A percentile compares a stretch with the other conserved stretches of the same genome.
These are phyloP conservation scores for Onchidella celtica DNA, from an alignment of 2,888 invertebrate genomes.

Conservation along the genomic window DNA sequence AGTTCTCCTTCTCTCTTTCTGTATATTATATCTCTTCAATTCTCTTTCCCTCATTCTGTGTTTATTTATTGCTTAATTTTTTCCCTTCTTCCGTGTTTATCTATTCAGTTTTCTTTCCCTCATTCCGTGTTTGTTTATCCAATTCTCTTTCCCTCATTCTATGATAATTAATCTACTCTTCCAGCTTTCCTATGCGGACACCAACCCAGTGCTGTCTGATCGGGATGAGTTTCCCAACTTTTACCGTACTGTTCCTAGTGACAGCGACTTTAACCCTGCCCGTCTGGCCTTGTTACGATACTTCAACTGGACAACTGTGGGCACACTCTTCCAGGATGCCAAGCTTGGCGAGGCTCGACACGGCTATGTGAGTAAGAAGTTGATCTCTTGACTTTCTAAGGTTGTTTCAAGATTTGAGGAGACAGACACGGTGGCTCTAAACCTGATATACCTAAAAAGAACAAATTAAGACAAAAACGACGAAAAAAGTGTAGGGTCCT, in stretches of 20 bases:
- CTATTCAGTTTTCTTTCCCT: neutral
- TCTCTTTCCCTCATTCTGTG: neutral
- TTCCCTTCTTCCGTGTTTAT: neutral
- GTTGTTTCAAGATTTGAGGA: no score
- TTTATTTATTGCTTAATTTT: neutral
- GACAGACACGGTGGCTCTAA: no score
- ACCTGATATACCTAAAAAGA: no score
- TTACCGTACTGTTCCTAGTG: constrained; percentile 97
- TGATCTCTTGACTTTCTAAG: no score
- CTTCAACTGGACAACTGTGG: constrained; percentile 98
- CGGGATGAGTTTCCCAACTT: constrained; percentile 90
- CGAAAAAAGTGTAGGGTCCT: no score
- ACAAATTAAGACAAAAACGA: no score
- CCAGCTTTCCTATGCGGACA: constrained; percentile 97
- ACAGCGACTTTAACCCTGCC: constrained; percentile 96
- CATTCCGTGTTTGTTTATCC: neutral
- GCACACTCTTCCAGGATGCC: constrained; percentile 88
- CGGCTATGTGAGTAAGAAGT: constrained; percentile 47
- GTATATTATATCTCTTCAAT: neutral
- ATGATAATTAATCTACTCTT: constrained; percentile 45
- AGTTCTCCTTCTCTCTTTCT: constrained; percentile 62
- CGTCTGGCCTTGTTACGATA: constrained; percentile 91
- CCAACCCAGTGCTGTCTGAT: constrained; percentile 94
- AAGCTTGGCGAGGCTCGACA: constrained; percentile 47
- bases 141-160: neutral